These are phyloP conservation scores for Bergia puertoricense DNA, from an alignment of 92 coral and sea anemone genomes.

Conservation along the genomic window DNA sequence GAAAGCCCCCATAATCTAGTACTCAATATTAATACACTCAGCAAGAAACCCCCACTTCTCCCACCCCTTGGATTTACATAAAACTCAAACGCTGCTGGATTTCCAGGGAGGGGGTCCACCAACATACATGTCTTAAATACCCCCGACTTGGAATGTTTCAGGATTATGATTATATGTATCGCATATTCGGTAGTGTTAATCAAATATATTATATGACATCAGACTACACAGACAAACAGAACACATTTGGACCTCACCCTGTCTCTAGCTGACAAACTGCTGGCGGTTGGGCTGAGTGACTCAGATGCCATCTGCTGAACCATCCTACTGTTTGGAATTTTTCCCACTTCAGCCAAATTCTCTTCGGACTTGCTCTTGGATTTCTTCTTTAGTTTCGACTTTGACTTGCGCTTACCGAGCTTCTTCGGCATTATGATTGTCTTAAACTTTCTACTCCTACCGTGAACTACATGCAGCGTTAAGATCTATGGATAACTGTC, in stretches of 20 bases:
- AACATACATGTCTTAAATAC: too few species aligned
- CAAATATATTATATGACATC: too few species aligned
- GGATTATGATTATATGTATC: too few species aligned
- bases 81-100: too few species aligned
- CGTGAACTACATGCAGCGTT: neutral
- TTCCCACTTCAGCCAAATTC: conserved; percentile 63
- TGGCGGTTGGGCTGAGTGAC: conserved; percentile 75
- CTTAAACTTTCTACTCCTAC: neutral
- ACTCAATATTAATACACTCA: too few species aligned
- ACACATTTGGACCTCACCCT: conserved; percentile 49
- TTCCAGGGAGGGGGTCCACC: too few species aligned
- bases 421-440: conserved; percentile 73
- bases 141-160: too few species aligned
- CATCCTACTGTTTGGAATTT: conserved; percentile 76
- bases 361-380: conserved; percentile 59
- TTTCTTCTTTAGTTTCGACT: conserved; percentile 76
- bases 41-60: too few species aligned
- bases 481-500: neutral
- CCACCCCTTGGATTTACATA: too few species aligned
- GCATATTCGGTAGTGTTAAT: too few species aligned
- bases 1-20: too few species aligned
- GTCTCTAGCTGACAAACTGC: conserved; percentile 65
- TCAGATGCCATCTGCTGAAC: conserved; percentile 96
- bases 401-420: conserved; percentile 62
- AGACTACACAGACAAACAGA: neutral